Evolutionary conservation across 2,113 vertebrate genomes (phyloP), one percentile per base, ranked within the genome.

Genomic region (Hiodon alosoides): DNA sequence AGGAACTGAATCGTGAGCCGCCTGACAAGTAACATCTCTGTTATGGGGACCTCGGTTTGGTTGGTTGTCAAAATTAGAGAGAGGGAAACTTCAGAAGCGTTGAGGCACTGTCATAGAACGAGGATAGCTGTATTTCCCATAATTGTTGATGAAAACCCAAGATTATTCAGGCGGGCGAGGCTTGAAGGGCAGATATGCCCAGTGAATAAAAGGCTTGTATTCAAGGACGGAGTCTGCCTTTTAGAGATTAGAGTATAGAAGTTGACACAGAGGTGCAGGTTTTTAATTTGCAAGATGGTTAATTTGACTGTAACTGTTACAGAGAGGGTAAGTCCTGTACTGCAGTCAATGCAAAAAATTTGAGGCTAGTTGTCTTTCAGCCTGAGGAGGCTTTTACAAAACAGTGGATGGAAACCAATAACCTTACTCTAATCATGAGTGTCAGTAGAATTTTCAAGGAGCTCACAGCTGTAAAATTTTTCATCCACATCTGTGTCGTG

Each of bases 131-230:
- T n/a, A 4, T 5, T 54, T 53, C 6, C 17, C 47, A 62, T 67
- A 74, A 74, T 51, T 57, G 53, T 62, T 67, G 72, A 74, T 74
- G 62, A n/a, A 16, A 31, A 14, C 11, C 17, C 53, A 9, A 9
- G 61, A 48, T 57, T 47, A 67, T 66, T 7, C 6, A 14, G 52
- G 17, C 52, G 8, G 48, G 8, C 1, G 2, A 66, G 64, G 8
- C 16, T 47, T 64, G 72, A 5, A 48, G 53, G 17, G 47, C 52
- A 67, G 55, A 4, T 47, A 50, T 11, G 11, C 52, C 7, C 13
- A 48, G 11, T 74, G 17, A 74, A 67, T 46, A 14, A 61, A 31
- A 64, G 13, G 17, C 11, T 50, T 31, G 9, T 31, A 52, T 55
- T 69, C 67, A 11, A 3, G 9, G 58, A 14, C 58, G 58, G 58